phyloP scores from a whole-genome alignment of 1,140 invertebrate genomes.

The Cotesia glomerata region DNA sequence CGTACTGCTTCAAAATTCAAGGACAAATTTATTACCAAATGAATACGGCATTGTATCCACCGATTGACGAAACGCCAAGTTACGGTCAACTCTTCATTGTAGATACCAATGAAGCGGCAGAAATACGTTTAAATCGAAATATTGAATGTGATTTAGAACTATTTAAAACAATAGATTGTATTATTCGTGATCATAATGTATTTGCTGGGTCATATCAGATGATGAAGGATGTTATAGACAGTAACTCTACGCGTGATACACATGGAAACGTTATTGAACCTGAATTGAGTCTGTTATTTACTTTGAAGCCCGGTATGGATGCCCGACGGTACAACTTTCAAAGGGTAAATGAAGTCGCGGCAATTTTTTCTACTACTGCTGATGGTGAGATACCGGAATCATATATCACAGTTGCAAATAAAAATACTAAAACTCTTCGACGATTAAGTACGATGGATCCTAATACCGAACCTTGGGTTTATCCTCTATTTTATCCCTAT shows the following conservation, averaged over 20 bases:
- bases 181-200: constrained; percentile 3
- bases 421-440: constrained; percentile 8
- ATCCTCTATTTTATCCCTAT: constrained; percentile 24
- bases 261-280: constrained; percentile 4
- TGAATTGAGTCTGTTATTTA: constrained; percentile 13
- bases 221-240: constrained; percentile 6
- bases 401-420: constrained; percentile 16
- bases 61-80: not conserved
- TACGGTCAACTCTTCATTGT: constrained; percentile 17
- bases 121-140: not conserved
- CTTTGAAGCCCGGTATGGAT: constrained; percentile 10
- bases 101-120: not conserved
- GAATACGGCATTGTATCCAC: not conserved
- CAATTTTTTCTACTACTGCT: constrained; percentile 20
- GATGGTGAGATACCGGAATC: constrained; percentile 26
- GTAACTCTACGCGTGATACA: not conserved
- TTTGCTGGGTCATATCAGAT: constrained; percentile 16
- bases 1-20: constrained; percentile 18
- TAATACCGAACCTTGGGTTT: not conserved
- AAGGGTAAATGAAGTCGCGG: constrained; percentile 16
- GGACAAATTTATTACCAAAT: constrained; percentile 12
- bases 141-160: not conserved
- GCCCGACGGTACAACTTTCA: constrained; percentile 12
- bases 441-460: not conserved
- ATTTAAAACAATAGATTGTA: not conserved